Percentiles rank a stretch among this genome's conserved stretches.
phyloP scores from a whole-genome alignment of 1,140 invertebrate species.

The Anastrepha obliqua region DNA sequence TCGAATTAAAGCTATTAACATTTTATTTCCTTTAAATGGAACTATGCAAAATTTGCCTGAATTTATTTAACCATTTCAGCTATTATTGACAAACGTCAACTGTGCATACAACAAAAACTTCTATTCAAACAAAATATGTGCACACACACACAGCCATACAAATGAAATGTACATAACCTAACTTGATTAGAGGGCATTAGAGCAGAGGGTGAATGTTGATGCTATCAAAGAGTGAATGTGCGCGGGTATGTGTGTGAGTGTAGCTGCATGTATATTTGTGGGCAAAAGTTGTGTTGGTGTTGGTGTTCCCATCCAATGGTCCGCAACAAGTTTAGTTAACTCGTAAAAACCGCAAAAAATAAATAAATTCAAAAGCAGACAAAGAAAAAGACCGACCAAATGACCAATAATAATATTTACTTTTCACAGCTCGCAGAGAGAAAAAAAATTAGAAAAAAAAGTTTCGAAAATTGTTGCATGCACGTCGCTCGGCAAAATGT shows the following conservation, averaged over 20 bases:
- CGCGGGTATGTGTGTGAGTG: background rate
- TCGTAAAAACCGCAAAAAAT: slow-evolving; percentile 18
- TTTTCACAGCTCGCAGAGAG: background rate
- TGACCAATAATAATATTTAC: slow-evolving; percentile 47
- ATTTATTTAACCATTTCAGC: background rate
- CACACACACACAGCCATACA: background rate
- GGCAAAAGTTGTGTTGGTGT: background rate
- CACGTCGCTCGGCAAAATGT: background rate
- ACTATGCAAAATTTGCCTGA: no score
- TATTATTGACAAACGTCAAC: background rate
- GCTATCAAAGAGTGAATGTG: background rate
- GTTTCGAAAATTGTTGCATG: background rate
- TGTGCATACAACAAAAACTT: background rate
- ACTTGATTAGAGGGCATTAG: background rate
- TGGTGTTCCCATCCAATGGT: background rate
- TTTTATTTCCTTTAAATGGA: no score
- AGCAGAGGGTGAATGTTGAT: no score
- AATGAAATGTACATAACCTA: background rate
- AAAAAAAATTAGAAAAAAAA: background rate
- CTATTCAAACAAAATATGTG: no score
- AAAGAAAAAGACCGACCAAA: slow-evolving; percentile 29
- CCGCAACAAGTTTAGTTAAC: slow-evolving; percentile 36
- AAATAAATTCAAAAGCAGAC: slow-evolving; percentile 10
- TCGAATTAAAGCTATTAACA: no score
- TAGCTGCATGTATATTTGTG: background rate